Evolutionary conservation across 2,888 invertebrate species (phyloP).

Genomic region (Papilio gigon): DNA sequence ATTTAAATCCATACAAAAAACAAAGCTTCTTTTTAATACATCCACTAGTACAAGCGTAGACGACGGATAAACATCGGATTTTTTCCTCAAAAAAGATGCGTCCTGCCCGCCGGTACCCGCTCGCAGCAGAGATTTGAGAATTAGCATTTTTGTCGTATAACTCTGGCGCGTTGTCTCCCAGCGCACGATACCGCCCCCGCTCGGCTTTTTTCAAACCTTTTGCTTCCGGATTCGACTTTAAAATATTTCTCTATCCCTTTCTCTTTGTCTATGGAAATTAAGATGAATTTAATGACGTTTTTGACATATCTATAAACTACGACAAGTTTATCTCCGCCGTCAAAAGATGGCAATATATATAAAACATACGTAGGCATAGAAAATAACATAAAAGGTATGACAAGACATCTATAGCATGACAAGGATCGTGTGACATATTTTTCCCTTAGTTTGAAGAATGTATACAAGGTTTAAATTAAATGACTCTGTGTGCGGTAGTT

Average conservation of each 20-base stretch:
- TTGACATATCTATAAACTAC: background rate
- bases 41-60: slow-evolving; percentile 42
- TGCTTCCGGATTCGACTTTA: slow-evolving; percentile 70
- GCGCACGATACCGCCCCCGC: slow-evolving; percentile 74
- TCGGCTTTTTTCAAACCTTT: slow-evolving; percentile 66
- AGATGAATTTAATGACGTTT: slow-evolving; percentile 35
- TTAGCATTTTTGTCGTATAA: slow-evolving; percentile 83
- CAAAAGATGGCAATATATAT: no score
- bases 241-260: slow-evolving; percentile 70
- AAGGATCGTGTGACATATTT: no score
- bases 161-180: slow-evolving; percentile 78
- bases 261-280: slow-evolving; percentile 53
- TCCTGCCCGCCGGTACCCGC: slow-evolving; percentile 69
- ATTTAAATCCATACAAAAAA: background rate
- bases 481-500: no score
- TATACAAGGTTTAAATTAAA: no score
- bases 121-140: slow-evolving; percentile 78
- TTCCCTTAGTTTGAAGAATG: no score
- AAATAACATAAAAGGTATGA: no score
- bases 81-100: slow-evolving; percentile 63
- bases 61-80: slow-evolving; percentile 61
- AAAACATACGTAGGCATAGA: no score
- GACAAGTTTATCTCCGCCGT: no score
- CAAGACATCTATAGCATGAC: no score
- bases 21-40: slow-evolving; percentile 3